Evolutionary conservation across 1,140 invertebrate genomes (phyloP).

Genomic region (Diplogasteroides magnus): DNA sequence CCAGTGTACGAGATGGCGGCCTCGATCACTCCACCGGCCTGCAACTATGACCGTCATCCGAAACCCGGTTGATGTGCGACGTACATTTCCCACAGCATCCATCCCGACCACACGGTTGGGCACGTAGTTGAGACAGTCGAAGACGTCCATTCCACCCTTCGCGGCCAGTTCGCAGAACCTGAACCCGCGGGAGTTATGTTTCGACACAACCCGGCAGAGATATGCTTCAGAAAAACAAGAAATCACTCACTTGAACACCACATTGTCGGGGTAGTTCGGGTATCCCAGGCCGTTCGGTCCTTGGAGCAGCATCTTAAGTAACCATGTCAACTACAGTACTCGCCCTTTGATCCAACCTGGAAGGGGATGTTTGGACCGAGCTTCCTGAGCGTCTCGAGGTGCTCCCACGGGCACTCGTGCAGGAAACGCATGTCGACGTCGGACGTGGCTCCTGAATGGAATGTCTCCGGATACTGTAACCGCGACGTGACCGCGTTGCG

Average conservation of each 20-base stretch:
- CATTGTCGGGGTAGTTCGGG: slow-evolving; percentile 97
- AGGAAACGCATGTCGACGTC: slow-evolving; percentile 93
- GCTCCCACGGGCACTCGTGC: slow-evolving; percentile 98
- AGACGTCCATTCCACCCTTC: slow-evolving; percentile 94
- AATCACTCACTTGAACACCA: slow-evolving; percentile 71
- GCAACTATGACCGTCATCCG: too few relatives aligned
- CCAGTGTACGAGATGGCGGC: slow-evolving; percentile 97
- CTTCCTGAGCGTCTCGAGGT: slow-evolving; percentile 81
- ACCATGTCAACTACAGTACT: background rate
- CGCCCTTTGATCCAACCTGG: slow-evolving; percentile 61
- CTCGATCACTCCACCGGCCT: slow-evolving; percentile 74
- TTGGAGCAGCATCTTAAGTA: slow-evolving; percentile 76
- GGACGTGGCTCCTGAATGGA: slow-evolving; percentile 89
- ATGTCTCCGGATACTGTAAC: too few relatives aligned
- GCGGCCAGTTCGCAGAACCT: slow-evolving; percentile 81
- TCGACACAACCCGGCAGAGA: too few relatives aligned
- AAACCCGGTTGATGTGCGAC: too few relatives aligned
- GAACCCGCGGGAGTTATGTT: slow-evolving; percentile 34
- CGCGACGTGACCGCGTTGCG: too few relatives aligned
- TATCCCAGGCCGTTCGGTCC: slow-evolving; percentile 98
- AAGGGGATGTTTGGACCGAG: slow-evolving; percentile 96
- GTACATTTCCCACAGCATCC: slow-evolving; percentile 95
- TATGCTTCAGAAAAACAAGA: too few relatives aligned
- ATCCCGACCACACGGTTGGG: slow-evolving; percentile 95
- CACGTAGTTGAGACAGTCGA: slow-evolving; percentile 96